A percentile compares a stretch with the other conserved stretches of the same genome.
Conservation (phyloP, 92 coral and sea anemone species). For the Parazoanthus swiftii region DNA sequence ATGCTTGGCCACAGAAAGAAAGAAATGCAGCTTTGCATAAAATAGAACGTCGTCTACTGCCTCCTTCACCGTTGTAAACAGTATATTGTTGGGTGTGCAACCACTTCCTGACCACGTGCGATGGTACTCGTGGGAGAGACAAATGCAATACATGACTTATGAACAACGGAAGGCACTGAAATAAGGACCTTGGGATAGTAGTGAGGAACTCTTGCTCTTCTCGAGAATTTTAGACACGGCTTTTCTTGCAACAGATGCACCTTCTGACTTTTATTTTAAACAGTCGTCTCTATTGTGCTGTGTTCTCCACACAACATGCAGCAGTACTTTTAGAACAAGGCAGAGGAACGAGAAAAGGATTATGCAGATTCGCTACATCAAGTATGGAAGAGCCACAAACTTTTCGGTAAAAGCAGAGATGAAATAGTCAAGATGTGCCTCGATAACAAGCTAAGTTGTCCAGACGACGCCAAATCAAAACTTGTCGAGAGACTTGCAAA, state of each 20-base stretch:
- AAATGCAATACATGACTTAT: slow-evolving; percentile 43
- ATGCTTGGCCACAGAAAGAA: slow-evolving; percentile 40
- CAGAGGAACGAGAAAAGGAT: background rate
- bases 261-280: background rate
- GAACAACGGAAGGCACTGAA: slow-evolving; percentile 32
- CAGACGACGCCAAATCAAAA: slow-evolving; percentile 14
- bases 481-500: slow-evolving; percentile 36
- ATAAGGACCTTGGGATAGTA: slow-evolving; percentile 40
- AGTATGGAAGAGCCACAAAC: slow-evolving; percentile 43
- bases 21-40: slow-evolving; percentile 54
- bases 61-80: slow-evolving; percentile 46
- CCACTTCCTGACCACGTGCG: slow-evolving; percentile 53
- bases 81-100: background rate
- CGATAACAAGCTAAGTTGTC: background rate
- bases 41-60: slow-evolving; percentile 50
- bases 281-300: slow-evolving; percentile 30
- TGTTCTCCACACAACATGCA: slow-evolving; percentile 24
- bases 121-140: slow-evolving; percentile 42
- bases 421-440: slow-evolving; percentile 39
- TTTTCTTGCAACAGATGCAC: background rate
- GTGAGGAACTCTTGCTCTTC: slow-evolving; percentile 41
- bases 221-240: slow-evolving; percentile 41
- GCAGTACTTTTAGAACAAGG: slow-evolving; percentile 2
- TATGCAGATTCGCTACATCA: too few relatives aligned
- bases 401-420: slow-evolving; percentile 15